Evolutionary conservation across 2,113 vertebrate species (phyloP), one percentile per base, ranked within the genome.

Genomic region (Clarias macrocephalus): DNA sequence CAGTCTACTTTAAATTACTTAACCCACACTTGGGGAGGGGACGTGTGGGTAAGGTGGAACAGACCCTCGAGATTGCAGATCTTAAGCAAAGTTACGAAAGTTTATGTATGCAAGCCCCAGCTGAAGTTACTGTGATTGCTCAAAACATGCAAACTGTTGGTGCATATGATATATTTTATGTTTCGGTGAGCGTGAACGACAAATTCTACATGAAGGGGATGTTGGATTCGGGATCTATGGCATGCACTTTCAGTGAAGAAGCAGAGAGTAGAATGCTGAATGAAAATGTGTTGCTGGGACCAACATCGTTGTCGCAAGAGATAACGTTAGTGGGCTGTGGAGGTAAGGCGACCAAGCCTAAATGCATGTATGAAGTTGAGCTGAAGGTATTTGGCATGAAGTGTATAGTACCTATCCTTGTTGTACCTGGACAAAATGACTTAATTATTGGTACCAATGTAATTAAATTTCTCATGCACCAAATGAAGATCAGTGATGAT

Each of bases 201-300:
- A 77, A 18, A 10, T 21, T 73, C 11, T 54, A 72, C 12, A 19
- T 89, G 12, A 30, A 42, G 85, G 48, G 8, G 28, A 15, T 84
- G 86, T 12, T 88, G 1, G 84, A 88, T 52, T 82, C 70, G 6
- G 89, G 83, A 7, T 85, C 81, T 42, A 85, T 88, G 79, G 86
- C 88, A 5, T 89, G 86, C 19, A 89, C 62, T 12, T 82, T 89
- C 21, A 89, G 76, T 73, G 80, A 88, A 66, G 84, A 62, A 18
- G 81, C 84, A 21, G 89, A 72, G 56, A 25, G 23, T 23, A 23
- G n/a, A 7, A 73, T 89, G 23, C 21, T 89, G 3, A 18, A 33
- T 30, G 48, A 66, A 13, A 63, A 60, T 30, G 37, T 84, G 42
- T n/a, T 86, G 13, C 65, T n/a, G n/a, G n/a, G n/a, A n/a, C n/a